Conservation (phyloP, 2,797 vertebrate species). For the Parauchenoglanis punctatus region DNA sequence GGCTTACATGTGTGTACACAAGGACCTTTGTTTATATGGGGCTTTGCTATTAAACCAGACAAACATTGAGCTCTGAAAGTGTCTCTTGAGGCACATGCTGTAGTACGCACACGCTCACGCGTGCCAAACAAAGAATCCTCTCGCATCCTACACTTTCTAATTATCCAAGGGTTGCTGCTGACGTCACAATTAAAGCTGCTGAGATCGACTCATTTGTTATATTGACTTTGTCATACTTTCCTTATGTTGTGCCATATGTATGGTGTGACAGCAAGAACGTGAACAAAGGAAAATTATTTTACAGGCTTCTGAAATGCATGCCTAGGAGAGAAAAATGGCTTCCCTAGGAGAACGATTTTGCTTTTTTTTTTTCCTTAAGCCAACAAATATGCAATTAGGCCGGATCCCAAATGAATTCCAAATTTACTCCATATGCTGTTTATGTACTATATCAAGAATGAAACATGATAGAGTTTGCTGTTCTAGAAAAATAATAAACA, state of each 20-base stretch:
- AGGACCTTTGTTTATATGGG: neutral
- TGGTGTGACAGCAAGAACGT: neutral
- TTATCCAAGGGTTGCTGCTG: neutral
- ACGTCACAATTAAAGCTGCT: neutral
- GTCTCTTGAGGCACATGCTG: neutral
- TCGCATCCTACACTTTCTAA: neutral
- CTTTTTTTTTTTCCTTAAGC: neutral
- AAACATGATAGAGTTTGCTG: neutral
- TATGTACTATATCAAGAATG: neutral
- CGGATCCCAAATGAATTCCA: neutral
- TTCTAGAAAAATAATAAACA: neutral
- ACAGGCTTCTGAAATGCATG: neutral
- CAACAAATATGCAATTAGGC: neutral
- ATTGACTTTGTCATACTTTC: neutral
- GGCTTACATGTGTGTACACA: neutral
- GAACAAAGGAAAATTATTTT: neutral
- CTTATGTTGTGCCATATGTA: conserved; percentile 20
- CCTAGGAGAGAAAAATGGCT: neutral
- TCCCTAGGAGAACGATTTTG: neutral
- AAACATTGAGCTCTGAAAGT: neutral
- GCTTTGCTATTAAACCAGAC: conserved; percentile 12
- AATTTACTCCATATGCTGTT: neutral
- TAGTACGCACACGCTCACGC: neutral
- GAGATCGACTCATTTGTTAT: neutral
- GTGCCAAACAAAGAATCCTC: neutral